A percentile compares a stretch with the other conserved stretches of the same genome.
Conservation (phyloP, 2,888 invertebrate species). For the Drosophila longiperda region DNA sequence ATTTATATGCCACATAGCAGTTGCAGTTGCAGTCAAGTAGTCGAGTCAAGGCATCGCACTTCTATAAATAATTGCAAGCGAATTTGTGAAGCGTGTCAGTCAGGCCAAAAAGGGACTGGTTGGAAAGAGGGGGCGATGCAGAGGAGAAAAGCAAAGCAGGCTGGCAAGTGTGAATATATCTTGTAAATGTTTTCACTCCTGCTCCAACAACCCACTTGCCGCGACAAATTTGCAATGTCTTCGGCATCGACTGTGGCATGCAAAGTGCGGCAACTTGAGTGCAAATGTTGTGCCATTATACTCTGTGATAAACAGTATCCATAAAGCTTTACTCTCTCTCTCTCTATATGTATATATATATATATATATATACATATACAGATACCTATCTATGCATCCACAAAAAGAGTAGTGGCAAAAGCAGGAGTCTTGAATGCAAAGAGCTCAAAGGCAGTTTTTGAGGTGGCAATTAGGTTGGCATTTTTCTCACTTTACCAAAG, state of each 20-base stretch:
- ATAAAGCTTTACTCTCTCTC: conserved; percentile 21
- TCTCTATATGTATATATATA: background rate
- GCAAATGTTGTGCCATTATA: conserved; percentile 77
- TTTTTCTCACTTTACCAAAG: conserved; percentile 31
- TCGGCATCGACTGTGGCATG: conserved; percentile 56
- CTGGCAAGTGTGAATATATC: conserved; percentile 46
- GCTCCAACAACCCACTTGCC: conserved; percentile 22
- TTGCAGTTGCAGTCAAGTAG: conserved; percentile 56
- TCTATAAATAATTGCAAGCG: conserved; percentile 78
- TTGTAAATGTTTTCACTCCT: conserved; percentile 35
- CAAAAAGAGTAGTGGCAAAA: conserved; percentile 8
- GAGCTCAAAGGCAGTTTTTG: conserved; percentile 18
- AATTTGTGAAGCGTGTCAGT: conserved; percentile 75
- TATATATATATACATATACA: background rate
- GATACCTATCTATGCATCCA: conserved; percentile 7
- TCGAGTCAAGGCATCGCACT: conserved; percentile 67
- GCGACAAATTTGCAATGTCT: conserved; percentile 76
- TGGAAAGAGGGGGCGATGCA: background rate
- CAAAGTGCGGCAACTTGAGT: conserved; percentile 72
- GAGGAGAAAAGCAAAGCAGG: background rate
- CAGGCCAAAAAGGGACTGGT: conserved; percentile 22
- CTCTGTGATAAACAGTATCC: conserved; percentile 50
- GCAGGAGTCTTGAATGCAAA: conserved; percentile 14
- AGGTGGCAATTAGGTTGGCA: conserved; percentile 50
- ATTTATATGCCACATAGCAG: conserved; percentile 41